Evolutionary conservation across 2,113 vertebrate genomes (phyloP).

Genomic region (Rattus rattus): DNA sequence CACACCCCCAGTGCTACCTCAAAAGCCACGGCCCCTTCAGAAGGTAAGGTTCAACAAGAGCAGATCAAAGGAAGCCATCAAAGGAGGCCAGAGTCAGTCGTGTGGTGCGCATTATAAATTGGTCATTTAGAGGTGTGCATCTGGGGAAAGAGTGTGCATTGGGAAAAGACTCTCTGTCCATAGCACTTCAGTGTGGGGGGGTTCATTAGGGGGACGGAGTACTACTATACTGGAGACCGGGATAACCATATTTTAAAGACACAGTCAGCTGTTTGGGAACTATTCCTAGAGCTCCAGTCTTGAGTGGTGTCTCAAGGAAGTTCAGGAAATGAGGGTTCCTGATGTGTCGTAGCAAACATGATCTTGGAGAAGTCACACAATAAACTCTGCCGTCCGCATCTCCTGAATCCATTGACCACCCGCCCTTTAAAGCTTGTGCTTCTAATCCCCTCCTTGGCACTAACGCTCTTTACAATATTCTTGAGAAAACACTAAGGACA

Average conservation of each 20-base stretch:
- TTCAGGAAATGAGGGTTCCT: not conserved
- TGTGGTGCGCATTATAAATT: accelerated
- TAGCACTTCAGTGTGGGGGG: not conserved
- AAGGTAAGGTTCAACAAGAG: conserved; percentile 88
- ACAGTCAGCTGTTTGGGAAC: not conserved
- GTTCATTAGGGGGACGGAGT: not conserved
- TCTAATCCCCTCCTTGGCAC: not conserved
- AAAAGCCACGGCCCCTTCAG: conserved; percentile 90
- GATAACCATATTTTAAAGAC: not conserved
- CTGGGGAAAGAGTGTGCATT: not conserved
- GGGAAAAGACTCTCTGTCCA: not conserved
- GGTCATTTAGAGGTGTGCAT: too few species aligned
- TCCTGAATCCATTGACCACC: not conserved
- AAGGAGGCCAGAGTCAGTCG: not conserved
- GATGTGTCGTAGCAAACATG: not conserved
- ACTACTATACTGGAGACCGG: not conserved
- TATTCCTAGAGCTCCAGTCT: not conserved
- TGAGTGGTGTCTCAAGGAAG: not conserved
- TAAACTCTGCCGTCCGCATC: not conserved
- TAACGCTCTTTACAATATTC: conserved; percentile 10
- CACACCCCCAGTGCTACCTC: conserved; percentile 89
- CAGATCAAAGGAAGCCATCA: too few species aligned
- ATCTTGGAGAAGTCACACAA: not conserved
- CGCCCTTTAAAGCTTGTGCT: not conserved
- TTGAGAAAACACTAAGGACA: conserved; percentile 32